Evolutionary conservation across 2,113 vertebrate genomes (phyloP).

Genomic region (Sinosuthora webbiana): DNA sequence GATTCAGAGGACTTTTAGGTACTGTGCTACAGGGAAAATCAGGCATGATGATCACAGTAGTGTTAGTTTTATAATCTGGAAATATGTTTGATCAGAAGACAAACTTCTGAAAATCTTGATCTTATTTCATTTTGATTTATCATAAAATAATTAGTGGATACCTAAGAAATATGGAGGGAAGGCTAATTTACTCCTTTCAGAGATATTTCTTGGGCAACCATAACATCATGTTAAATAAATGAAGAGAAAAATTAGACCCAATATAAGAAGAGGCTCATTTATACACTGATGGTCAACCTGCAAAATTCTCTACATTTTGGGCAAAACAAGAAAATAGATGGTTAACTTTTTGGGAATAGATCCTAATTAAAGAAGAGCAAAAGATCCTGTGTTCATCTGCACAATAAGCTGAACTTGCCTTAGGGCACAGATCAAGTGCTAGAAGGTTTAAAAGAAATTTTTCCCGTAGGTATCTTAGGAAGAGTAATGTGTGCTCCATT

Average conservation of each 20-base stretch:
- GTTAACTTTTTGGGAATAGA: not conserved
- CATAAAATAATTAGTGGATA: not conserved
- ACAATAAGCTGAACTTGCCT: not conserved
- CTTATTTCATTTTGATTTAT: not conserved
- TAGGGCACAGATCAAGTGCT: not conserved
- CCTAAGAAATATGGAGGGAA: not conserved
- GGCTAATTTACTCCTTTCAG: not conserved
- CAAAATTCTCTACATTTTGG: not conserved
- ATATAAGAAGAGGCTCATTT: not conserved
- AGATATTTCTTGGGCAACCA: not conserved
- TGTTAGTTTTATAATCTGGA: not conserved
- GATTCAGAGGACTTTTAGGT: not conserved
- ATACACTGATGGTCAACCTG: not conserved
- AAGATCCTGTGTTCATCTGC: not conserved
- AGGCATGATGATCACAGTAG: not conserved
- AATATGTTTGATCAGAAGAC: not conserved
- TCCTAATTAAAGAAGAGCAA: not conserved
- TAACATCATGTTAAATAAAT: not conserved
- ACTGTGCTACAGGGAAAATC: not conserved
- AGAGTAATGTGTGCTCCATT: not conserved
- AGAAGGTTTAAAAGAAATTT: not conserved
- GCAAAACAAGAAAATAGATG: not conserved
- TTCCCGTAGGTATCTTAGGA: not conserved
- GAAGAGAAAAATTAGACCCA: not conserved
- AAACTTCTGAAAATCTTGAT: not conserved